Percentiles rank a stretch among this genome's conserved stretches.
These are phyloP conservation scores for Frankliniella intonsa DNA, from an alignment of 2,888 invertebrate species.

Conservation along the genomic window DNA sequence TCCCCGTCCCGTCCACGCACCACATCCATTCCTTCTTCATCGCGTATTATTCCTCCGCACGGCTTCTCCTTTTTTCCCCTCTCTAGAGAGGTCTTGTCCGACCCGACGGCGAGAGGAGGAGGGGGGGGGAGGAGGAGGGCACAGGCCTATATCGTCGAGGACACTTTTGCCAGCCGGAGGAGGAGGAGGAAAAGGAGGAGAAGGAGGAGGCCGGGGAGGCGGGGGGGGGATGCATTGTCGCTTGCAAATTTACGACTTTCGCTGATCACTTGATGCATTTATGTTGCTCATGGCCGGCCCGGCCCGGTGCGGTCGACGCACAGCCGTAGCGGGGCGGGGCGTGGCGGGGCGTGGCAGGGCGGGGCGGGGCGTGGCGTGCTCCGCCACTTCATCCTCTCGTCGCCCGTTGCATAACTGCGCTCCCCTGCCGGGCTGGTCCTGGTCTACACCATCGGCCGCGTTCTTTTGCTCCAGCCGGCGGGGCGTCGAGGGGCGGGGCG, in stretches of 20 bases:
- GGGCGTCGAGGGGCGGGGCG: too few species aligned
- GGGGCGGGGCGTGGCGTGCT: not conserved
- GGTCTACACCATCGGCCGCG: not conserved
- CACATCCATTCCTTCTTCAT: too few species aligned
- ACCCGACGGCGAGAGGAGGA: not conserved
- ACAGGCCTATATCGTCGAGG: too few species aligned
- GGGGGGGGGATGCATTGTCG: constrained; percentile 2
- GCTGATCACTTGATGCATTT: constrained; percentile 1
- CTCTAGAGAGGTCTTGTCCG: too few species aligned
- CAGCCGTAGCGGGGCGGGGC: not conserved
- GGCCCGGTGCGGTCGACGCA: not conserved
- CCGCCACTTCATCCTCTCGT: not conserved
- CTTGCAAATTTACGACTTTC: constrained; percentile 15
- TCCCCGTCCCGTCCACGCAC: too few species aligned
- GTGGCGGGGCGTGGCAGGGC: not conserved
- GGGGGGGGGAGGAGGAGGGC: not conserved
- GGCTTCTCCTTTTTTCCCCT: too few species aligned
- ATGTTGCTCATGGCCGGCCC: not conserved
- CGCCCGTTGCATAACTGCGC: not conserved
- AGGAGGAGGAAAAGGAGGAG: not conserved
- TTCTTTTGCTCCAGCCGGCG: not conserved
- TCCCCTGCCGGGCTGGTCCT: too few species aligned
- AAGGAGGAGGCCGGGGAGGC: not conserved
- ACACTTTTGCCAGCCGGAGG: not conserved
- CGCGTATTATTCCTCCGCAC: too few species aligned